phyloP scores from a whole-genome alignment of 2,113 vertebrate species.

The Megaceryle torquata region DNA sequence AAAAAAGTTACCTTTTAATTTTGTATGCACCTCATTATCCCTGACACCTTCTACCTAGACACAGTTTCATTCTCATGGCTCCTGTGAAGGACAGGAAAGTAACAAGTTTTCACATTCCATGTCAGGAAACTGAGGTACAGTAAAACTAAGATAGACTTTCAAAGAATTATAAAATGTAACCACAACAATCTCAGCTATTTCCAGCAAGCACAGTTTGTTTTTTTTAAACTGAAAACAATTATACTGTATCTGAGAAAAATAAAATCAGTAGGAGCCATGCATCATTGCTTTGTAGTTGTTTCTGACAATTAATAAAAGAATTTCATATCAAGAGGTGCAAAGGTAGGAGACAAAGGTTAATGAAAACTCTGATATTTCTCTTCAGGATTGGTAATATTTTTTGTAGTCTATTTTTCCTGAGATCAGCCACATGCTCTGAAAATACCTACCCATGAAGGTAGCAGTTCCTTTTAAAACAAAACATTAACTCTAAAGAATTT shows the following conservation, averaged over 20 bases:
- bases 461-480: not conserved
- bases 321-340: not conserved
- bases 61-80: not conserved
- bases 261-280: not conserved
- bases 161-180: not conserved
- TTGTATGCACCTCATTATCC: fast-evolving
- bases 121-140: not conserved
- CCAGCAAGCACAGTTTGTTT: not conserved
- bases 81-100: not conserved
- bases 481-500: not conserved
- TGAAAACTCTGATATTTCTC: not conserved
- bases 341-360: not conserved
- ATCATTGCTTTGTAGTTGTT: not conserved
- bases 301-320: not conserved
- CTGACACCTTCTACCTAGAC: not conserved
- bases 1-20: not conserved
- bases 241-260: not conserved
- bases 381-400: not conserved
- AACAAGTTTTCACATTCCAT: not conserved
- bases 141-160: not conserved
- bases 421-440: not conserved
- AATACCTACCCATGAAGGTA: not conserved
- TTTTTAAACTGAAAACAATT: not conserved
- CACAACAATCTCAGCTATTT: not conserved
- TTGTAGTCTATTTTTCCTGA: not conserved